These are phyloP conservation scores for Edolisoma coerulescens DNA, from an alignment of 2,113 vertebrate species.

Conservation along the genomic window DNA sequence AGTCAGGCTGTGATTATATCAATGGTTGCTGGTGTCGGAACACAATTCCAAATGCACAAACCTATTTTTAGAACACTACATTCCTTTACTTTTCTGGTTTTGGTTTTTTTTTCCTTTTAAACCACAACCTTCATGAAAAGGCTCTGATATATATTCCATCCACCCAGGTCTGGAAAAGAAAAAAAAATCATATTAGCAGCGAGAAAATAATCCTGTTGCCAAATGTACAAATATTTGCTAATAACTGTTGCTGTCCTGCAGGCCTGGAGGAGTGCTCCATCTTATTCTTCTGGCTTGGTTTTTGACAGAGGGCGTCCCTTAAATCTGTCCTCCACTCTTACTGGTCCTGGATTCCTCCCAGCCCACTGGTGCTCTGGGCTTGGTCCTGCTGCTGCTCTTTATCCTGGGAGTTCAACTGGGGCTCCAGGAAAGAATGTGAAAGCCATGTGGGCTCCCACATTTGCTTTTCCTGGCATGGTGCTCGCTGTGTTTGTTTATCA, in stretches of 20 bases:
- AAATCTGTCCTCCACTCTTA: neutral
- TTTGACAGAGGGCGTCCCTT: constrained; percentile 35
- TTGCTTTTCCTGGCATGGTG: neutral
- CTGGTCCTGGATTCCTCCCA: constrained; percentile 14
- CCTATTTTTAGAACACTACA: constrained; percentile 34
- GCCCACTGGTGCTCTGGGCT: neutral
- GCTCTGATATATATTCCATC: constrained; percentile 18
- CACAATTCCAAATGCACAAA: neutral
- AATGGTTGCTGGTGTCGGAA: neutral
- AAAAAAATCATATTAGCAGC: constrained; percentile 6
- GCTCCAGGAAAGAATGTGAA: neutral
- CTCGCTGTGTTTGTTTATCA: neutral
- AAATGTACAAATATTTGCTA: constrained; percentile 50
- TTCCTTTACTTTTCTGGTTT: neutral
- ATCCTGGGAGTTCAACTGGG: neutral
- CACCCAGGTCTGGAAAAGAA: neutral
- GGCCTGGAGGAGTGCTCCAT: constrained; percentile 6
- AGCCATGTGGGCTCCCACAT: neutral
- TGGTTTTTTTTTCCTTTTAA: neutral
- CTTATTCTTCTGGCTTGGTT: neutral
- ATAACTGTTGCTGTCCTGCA: neutral
- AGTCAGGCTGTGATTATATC: neutral
- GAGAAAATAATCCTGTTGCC: constrained; percentile 59
- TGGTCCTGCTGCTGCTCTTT: neutral
- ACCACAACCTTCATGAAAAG: constrained; percentile 19